Evolutionary conservation across 2,113 vertebrate species (phyloP), one percentile per base, ranked within the genome.

Genomic region (Atlantisia rogersi): DNA sequence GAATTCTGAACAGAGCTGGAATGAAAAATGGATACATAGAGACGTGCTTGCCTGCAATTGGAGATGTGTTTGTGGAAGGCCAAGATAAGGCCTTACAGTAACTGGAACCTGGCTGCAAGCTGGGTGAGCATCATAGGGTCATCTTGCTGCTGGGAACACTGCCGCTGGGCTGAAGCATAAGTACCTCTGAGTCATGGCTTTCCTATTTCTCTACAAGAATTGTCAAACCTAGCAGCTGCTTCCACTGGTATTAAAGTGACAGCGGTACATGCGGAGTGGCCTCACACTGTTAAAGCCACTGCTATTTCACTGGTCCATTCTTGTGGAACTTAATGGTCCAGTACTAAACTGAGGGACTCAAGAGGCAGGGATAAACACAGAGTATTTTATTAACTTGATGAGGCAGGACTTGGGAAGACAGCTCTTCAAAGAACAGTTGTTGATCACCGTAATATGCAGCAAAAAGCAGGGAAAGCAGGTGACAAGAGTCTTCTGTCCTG

Each of bases 401-500:
- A 3, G 4, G 15, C 58, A 73, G 68, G 79, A 37, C 12, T 63
- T 73, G 39, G 28, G 39, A 82, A 56, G n/a, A 88, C 18, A 2
- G 10, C 15, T 86, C 42, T 52, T 86, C 82, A 55, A 32, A 77
- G 68, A 81, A 40, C 19, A 69, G 25, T 39, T 68, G 29, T 59
- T 94, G 67, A 46, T 17, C 17, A 7, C n/a, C 59, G 9, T 56
- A 26, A 16, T 42, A 10, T 20, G 12, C 39, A 64, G 67, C 48
- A 85, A 35, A 75, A 90, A 82, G 10, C 22, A 53, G 82, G 59
- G 58, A 55, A n/a, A 58, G 26, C 25, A 24, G 22, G 2, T 3
- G 5, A 12, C 0, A 1, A 70, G 37, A 37, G 32, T 60, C 19
- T 31, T n/a, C 6, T 0, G 0, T 79, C 62, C 62, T 60, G 7